Conservation (phyloP, 2,797 vertebrate species). For the Acanthiza pusilla region DNA sequence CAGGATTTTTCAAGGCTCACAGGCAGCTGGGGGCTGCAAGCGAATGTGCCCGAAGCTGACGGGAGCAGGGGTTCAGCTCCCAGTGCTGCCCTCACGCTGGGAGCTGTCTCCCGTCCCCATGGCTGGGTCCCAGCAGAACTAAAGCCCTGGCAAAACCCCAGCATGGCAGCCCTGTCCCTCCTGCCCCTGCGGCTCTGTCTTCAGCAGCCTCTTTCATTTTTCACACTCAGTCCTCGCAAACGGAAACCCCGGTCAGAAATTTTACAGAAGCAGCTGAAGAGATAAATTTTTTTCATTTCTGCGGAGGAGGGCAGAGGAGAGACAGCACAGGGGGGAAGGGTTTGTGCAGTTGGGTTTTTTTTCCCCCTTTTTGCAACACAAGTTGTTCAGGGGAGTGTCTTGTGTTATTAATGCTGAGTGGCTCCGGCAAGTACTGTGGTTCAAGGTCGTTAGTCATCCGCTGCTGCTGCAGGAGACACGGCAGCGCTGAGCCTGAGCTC, state of each 20-base stretch:
- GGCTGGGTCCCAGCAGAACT: background rate
- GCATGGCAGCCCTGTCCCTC: accelerated
- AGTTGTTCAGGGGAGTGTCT: conserved; percentile 44
- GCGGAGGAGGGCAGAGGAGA: background rate
- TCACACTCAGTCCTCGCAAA: accelerated
- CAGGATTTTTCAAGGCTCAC: background rate
- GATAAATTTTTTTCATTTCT: background rate
- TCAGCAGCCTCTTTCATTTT: background rate
- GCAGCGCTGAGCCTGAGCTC: background rate
- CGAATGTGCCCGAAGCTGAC: accelerated
- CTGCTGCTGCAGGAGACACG: background rate
- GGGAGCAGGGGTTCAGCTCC: background rate
- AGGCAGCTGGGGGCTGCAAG: background rate
- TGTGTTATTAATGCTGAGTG: conserved; percentile 32
- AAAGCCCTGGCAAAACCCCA: background rate
- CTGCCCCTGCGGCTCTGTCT: accelerated
- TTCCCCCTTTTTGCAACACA: background rate
- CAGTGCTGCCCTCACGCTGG: accelerated
- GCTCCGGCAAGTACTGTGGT: background rate
- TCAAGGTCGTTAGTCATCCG: conserved; percentile 10
- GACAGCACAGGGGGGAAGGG: background rate
- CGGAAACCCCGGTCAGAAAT: background rate
- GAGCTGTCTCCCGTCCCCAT: background rate
- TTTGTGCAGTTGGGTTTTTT: background rate
- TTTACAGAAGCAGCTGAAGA: background rate